phyloP scores from a whole-genome alignment of 2,113 vertebrate species.

The Marmota flaviventris region DNA sequence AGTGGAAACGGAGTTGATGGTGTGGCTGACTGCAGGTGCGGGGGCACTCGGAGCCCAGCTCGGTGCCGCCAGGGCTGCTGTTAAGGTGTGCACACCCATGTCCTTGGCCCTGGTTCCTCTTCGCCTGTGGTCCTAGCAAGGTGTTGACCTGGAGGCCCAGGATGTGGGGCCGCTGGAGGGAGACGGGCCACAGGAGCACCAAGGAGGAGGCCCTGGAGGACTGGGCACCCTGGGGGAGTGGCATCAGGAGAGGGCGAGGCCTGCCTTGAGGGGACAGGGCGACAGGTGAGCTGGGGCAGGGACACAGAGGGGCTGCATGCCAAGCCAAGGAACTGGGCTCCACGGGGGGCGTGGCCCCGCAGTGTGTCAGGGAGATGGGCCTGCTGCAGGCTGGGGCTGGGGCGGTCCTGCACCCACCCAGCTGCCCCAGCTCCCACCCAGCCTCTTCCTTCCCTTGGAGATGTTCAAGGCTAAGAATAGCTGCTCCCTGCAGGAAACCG shows the following conservation, averaged over 20 bases:
- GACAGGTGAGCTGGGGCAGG: too few species aligned
- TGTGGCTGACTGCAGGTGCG: too few species aligned
- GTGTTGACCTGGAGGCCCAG: background rate
- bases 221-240: background rate
- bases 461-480: constrained; percentile 70
- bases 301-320: background rate
- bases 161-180: too few species aligned
- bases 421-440: background rate
- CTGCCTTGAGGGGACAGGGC: too few species aligned
- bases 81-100: too few species aligned
- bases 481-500: constrained; percentile 62
- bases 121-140: background rate
- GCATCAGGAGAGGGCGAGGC: too few species aligned
- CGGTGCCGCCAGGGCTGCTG: too few species aligned
- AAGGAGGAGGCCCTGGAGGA: rapidly evolving
- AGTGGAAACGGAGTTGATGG: too few species aligned
- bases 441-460: constrained; percentile 58
- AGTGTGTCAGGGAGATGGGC: background rate
- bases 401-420: background rate
- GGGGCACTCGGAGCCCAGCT: too few species aligned
- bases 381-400: too few species aligned
- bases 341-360: background rate
- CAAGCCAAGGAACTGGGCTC: background rate
- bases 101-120: background rate
- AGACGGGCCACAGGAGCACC: background rate